These are phyloP conservation scores for human (Homo sapiens) DNA, from an alignment of 2,113 vertebrate genomes.

Conservation along the genomic window DNA sequence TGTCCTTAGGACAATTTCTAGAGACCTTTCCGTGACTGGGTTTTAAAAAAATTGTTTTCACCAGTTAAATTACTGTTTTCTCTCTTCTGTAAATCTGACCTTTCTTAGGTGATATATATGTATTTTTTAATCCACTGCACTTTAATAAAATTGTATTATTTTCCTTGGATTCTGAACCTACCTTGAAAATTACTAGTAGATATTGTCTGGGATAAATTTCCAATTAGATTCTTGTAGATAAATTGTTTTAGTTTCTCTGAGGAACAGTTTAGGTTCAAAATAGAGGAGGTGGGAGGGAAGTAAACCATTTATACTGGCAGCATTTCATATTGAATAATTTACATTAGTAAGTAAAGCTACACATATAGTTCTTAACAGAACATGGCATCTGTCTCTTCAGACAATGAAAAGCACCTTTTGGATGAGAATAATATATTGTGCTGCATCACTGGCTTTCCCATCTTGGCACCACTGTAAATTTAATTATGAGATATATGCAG, in stretches of 20 bases:
- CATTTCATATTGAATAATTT: slow-evolving; percentile 1
- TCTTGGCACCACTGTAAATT: slow-evolving; percentile 57
- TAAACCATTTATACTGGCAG: not conserved
- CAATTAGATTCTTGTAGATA: slow-evolving; percentile 5
- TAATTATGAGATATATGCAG: slow-evolving; percentile 46
- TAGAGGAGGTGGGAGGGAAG: not conserved
- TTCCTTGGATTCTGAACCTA: slow-evolving; percentile 8
- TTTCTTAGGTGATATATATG: not conserved
- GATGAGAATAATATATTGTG: not conserved
- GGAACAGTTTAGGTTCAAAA: not conserved
- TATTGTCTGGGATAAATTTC: not conserved
- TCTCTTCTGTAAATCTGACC: not conserved
- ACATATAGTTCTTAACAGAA: slow-evolving; percentile 22
- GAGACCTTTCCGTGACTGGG: not conserved
- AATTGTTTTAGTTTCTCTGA: not conserved
- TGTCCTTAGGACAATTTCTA: not conserved
- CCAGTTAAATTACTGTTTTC: not conserved
- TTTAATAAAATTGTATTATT: not conserved
- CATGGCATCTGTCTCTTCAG: slow-evolving; percentile 32
- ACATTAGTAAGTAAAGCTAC: not conserved
- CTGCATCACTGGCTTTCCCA: slow-evolving; percentile 48
- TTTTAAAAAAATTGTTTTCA: not conserved
- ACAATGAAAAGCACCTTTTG: slow-evolving; percentile 54
- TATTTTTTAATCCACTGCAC: not conserved
- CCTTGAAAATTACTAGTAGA: not conserved